Percentiles rank a stretch among this genome's conserved stretches.
Evolutionary conservation across 2,113 vertebrate species (phyloP).

Genomic region (Balaeniceps rex): DNA sequence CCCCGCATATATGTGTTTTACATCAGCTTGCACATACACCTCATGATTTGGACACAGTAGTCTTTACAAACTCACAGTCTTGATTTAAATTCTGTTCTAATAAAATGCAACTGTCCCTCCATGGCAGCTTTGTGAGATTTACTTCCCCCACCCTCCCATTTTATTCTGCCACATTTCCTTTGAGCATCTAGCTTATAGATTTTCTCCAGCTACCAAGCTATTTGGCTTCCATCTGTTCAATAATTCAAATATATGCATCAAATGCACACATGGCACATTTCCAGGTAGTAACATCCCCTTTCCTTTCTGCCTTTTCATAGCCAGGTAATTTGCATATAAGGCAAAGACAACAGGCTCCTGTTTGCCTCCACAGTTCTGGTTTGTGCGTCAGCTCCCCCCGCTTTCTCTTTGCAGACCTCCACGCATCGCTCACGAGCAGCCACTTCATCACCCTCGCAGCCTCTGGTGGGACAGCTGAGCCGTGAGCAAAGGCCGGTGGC

Average conservation of each 20-base stretch:
- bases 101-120: background rate
- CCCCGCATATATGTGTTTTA: background rate
- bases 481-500: background rate
- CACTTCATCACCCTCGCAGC: background rate
- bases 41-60: background rate
- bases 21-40: background rate
- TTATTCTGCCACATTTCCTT: background rate
- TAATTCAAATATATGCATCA: background rate
- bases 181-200: background rate
- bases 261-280: background rate
- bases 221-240: background rate
- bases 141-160: background rate
- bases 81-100: background rate
- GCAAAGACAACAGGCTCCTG: background rate
- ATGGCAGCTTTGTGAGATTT: background rate
- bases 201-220: background rate
- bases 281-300: background rate
- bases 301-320: background rate
- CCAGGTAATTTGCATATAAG: background rate
- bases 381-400: background rate
- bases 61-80: background rate
- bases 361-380: background rate
- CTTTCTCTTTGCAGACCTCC: background rate
- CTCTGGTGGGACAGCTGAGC: background rate
- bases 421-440: rapidly evolving